Evolutionary conservation across 2,888 invertebrate genomes (phyloP).

Genomic region (Venusia cambrica): DNA sequence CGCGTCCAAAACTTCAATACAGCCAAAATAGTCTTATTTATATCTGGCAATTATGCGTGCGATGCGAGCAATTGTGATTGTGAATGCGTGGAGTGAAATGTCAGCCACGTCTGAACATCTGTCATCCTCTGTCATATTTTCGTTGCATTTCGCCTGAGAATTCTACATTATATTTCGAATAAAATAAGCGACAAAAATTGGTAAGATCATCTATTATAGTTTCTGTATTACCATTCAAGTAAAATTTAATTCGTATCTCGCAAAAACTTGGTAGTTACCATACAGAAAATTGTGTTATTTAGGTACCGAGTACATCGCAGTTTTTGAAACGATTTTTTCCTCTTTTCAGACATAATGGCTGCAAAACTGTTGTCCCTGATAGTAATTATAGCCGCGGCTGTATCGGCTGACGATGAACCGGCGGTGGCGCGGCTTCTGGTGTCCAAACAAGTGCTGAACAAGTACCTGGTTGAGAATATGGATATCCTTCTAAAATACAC

Average conservation of each 20-base stretch:
- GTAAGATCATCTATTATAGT: constrained; percentile 30
- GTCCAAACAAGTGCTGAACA: constrained; percentile 96
- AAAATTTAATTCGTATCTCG: background rate
- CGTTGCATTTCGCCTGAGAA: constrained; percentile 27
- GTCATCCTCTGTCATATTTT: constrained; percentile 41
- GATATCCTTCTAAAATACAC: constrained; percentile 97
- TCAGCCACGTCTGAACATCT: constrained; percentile 73
- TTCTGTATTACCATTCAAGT: background rate
- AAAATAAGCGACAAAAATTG: constrained; percentile 36
- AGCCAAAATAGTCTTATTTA: no score
- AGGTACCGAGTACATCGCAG: constrained; percentile 8
- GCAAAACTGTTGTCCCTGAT: constrained; percentile 68
- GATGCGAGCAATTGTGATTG: no score
- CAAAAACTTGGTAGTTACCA: constrained; percentile 9
- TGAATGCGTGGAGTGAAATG: constrained; percentile 78
- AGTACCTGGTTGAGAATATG: constrained; percentile 97
- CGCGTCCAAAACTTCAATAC: no score
- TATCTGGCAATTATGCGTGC: no score
- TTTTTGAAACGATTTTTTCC: no score
- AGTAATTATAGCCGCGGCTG: constrained; percentile 66
- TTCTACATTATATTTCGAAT: constrained; percentile 32
- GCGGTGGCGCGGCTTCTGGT: constrained; percentile 91
- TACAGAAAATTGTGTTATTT: constrained; percentile 10
- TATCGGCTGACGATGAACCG: constrained; percentile 84
- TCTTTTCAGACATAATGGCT: constrained; percentile 65